Base-by-base conservation (phyloP, 2,113 vertebrate species). In the Passerina amoena region DNA sequence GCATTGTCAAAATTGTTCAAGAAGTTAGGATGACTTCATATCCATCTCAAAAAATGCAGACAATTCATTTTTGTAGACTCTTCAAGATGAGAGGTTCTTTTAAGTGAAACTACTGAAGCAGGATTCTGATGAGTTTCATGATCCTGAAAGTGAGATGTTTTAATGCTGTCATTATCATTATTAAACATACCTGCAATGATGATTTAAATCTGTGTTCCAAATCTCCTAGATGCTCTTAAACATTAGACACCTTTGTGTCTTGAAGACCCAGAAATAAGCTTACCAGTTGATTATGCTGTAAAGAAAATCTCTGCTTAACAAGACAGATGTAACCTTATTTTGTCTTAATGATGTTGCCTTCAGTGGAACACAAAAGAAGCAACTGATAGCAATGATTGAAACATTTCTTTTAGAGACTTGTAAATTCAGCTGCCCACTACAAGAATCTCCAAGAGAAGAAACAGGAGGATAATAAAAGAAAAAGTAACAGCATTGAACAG, bases 181-280 rank as follows among this genome's bases (percentile, higher is more conserved):
- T 91, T 95, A 95, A 95, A 88, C 0, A 0, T 60, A 83, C 33
- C 47, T 81, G 56, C 86, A 93, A 82, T 56, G 75, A 83, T 84
- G 63, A 90, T 90, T 93, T 78, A 92, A 80, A 88, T 88, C 84
- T 94, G 61, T 91, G 66, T 86, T 93, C 78, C 68, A 92, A 63
- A 47, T 56, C 76, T 90, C 82, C 90, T 60, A 75, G 68, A 71
- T 45, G 64, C 90, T 93, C 93, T 96, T 95, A 87, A 93, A 94
- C 82, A 96, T 97, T 56, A 96, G 93, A 86, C 82, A 94, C 92
- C 94, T 96, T 97, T 96, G 92, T 96, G 90, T 90, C 71, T 88
- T 86, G 71, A 94, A 92, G 82, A 93, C 71, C 10, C 79, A 59
- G 75, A 93, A 82, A 93, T 53, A 90, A 75, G 68, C 72, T 78